A percentile compares a stretch with the other conserved stretches of the same genome.
Conservation (phyloP, 2,888 invertebrate genomes). For the Balanococcus diminutus region DNA sequence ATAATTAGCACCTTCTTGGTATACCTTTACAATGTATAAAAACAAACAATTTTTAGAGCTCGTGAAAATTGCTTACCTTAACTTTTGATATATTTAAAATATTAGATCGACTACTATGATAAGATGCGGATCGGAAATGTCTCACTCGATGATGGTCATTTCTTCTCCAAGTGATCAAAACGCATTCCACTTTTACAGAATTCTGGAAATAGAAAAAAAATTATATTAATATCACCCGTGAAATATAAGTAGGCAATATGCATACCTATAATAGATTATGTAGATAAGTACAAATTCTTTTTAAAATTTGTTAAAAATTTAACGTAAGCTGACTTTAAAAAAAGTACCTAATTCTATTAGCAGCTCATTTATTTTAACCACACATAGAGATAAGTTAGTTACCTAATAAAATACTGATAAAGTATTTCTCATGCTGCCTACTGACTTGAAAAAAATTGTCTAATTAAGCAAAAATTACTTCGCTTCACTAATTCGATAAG, state of each 20-base stretch:
- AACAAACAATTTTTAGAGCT: background rate
- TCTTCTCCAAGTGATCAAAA: slow-evolving; percentile 51
- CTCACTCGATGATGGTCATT: slow-evolving; percentile 53
- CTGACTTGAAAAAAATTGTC: background rate
- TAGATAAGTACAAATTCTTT: too few relatives aligned
- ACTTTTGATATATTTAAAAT: slow-evolving; percentile 45
- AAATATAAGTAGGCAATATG: too few relatives aligned
- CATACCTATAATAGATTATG: too few relatives aligned
- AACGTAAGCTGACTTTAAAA: too few relatives aligned
- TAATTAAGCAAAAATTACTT: background rate
- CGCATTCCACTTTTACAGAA: slow-evolving; percentile 48
- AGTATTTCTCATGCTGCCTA: background rate
- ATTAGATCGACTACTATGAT: slow-evolving; percentile 46
- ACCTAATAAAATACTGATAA: background rate
- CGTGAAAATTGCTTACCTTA: slow-evolving; percentile 10
- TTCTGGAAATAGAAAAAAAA: slow-evolving; percentile 30
- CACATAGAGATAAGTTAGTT: background rate
- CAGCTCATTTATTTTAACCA: background rate
- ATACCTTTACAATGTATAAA: background rate
- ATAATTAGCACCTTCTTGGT: background rate
- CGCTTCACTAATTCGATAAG: background rate
- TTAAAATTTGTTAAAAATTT: too few relatives aligned
- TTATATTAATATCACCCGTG: background rate
- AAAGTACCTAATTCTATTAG: too few relatives aligned
- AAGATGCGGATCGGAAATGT: slow-evolving; percentile 49